phyloP scores from a whole-genome alignment of 2,797 vertebrate genomes.

The Threskiornis aethiopicus region DNA sequence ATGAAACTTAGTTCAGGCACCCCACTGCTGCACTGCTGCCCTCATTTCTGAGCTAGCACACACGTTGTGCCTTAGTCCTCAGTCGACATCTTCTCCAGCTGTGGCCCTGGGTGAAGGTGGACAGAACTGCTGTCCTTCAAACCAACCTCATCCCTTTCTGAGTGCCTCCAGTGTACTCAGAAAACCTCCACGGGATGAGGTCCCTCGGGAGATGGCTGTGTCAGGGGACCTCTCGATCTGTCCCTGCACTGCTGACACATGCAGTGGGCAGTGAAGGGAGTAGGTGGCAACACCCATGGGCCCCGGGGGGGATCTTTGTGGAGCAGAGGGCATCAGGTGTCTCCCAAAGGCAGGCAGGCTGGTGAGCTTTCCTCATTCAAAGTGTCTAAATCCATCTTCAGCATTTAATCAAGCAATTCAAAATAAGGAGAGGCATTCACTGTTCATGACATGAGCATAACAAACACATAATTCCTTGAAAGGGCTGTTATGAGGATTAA shows the following conservation, averaged over 20 bases:
- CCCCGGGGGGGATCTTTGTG: not conserved
- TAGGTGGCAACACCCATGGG: not conserved
- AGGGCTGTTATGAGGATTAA: not conserved
- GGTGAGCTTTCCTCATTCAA: not conserved
- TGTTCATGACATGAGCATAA: not conserved
- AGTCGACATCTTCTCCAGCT: not conserved
- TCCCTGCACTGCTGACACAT: not conserved
- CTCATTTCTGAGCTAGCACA: not conserved
- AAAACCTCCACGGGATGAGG: not conserved
- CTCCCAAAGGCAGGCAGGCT: not conserved
- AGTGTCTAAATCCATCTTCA: not conserved
- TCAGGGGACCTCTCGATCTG: fast-evolving
- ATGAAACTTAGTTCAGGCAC: not conserved
- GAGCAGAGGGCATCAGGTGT: not conserved
- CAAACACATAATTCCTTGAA: not conserved
- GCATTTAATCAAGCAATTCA: not conserved
- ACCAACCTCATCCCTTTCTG: not conserved
- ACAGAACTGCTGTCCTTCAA: fast-evolving
- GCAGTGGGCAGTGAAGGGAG: not conserved
- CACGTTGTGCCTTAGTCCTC: not conserved
- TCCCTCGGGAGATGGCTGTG: not conserved
- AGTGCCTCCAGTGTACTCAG: not conserved
- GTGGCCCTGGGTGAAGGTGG: not conserved
- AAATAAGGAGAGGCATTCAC: not conserved
- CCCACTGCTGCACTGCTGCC: fast-evolving